Base-by-base conservation (phyloP, 1,140 invertebrate species). In the Bombyx mandarina region DNA sequence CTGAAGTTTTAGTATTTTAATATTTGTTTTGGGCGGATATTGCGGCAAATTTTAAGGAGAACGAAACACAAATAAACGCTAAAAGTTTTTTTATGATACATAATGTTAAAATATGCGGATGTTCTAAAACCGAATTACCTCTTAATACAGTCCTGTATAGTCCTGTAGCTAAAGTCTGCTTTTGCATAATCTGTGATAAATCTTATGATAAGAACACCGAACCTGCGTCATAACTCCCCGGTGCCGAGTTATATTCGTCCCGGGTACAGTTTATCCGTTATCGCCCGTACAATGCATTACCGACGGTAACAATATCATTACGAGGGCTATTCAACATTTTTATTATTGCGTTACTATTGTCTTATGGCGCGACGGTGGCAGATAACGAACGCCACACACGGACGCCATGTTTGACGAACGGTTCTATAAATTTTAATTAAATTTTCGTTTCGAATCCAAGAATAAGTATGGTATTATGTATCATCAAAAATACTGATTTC, bases 301-400 rank as follows among this genome's bases (percentile, higher is more conserved):
- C 56, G 62, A 22, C 64, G 61, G 73, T 73, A 79, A 77, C 77
- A 82, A 79, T 82, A 86, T 84, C 77, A 81, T 83, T 81, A 82
- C 82, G 74, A 68, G 70, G 77, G 80, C 83, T 81, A 86, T 86
- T 86, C 83, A 85, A 83, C 83, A 86, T 86, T 86, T 86, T 86
- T 86, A 86, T 85, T 85, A 86, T 86, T 86, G 78, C 75, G 65
- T 77, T 83, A 86, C 83, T 82, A 86, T 86, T 85, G 82, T 85
- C 82, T 83, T 83, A 84, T 79, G 79, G 79, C 81, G 79, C 80
- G 79, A 82, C 80, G 71, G 57, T 67, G 54, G 43, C 62, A 74
- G 83, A 86, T 86, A 85, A 81, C 77, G 60, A 43, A 9, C 3
- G 67, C 6, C 62, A 78, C 70, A 78, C 62, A 83, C 66, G 7